A percentile compares a stretch with the other conserved stretches of the same genome.
Evolutionary conservation across 2,797 vertebrate genomes (phyloP).

Genomic region (Helostoma temminkii): DNA sequence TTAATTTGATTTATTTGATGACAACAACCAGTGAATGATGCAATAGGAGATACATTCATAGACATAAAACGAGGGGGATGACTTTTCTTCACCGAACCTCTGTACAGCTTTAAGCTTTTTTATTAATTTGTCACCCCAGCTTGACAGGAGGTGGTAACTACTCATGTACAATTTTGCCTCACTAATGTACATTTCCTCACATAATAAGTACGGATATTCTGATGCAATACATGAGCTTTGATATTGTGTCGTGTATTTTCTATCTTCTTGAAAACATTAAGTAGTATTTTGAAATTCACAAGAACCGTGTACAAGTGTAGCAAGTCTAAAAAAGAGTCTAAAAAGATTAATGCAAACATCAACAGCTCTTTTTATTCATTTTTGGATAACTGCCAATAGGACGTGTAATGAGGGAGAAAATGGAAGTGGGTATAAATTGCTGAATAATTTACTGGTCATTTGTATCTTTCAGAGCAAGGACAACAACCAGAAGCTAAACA

Average conservation of each 20-base stretch:
- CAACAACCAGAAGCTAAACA: conserved; percentile 25
- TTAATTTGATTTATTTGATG: conserved; percentile 26
- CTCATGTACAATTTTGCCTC: neutral
- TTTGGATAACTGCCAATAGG: neutral
- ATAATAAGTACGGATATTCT: neutral
- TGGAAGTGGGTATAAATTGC: neutral
- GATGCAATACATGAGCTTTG: neutral
- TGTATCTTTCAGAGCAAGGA: conserved; percentile 9
- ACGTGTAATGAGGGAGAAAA: neutral
- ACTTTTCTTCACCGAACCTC: neutral
- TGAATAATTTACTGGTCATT: conserved; percentile 14
- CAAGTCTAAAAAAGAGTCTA: neutral
- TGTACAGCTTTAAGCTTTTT: conserved; percentile 4
- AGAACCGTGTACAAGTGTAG: neutral
- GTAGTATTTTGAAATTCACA: neutral
- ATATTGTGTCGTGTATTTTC: neutral
- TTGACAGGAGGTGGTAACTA: conserved; percentile 20
- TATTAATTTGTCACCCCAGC: conserved; percentile 1
- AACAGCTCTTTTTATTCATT: neutral
- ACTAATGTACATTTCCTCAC: neutral
- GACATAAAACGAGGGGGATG: neutral
- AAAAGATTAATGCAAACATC: neutral
- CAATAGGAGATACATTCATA: neutral
- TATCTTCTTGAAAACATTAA: neutral
- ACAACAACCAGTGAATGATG: conserved; percentile 24